Evolutionary conservation across 2,113 vertebrate genomes (phyloP).

Genomic region (Hirundichthys speculiger): DNA sequence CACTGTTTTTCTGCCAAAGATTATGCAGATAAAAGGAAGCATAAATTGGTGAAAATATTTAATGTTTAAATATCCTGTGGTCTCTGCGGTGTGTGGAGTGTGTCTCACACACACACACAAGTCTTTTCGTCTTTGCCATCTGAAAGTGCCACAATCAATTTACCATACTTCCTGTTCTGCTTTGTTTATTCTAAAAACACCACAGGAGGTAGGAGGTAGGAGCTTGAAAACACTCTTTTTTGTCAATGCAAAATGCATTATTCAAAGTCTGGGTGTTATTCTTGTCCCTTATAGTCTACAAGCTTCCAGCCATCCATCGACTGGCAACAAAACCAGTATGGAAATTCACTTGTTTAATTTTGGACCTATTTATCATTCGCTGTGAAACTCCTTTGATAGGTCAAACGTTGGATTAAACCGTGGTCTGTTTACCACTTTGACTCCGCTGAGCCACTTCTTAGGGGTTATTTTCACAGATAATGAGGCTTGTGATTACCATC

Average conservation of each 20-base stretch:
- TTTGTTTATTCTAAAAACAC: slow-evolving; percentile 13
- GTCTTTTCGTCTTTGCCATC: neutral
- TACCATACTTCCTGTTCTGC: neutral
- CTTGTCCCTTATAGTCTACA: neutral
- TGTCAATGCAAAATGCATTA: neutral
- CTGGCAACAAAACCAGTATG: slow-evolving; percentile 23
- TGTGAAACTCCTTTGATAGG: slow-evolving; percentile 32
- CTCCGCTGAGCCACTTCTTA: slow-evolving; percentile 26
- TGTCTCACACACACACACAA: too few species aligned
- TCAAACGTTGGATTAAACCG: slow-evolving; percentile 36
- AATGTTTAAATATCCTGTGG: neutral
- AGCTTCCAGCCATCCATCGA: slow-evolving; percentile 2
- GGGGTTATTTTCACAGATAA: slow-evolving; percentile 40
- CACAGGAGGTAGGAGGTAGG: neutral
- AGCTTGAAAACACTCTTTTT: slow-evolving; percentile 17
- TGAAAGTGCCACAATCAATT: neutral
- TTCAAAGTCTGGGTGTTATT: neutral
- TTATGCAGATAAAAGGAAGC: neutral
- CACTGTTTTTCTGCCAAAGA: too few species aligned
- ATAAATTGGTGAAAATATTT: neutral
- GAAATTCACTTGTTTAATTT: slow-evolving; percentile 24
- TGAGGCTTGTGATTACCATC: slow-evolving; percentile 58
- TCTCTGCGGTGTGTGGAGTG: neutral
- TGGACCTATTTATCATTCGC: slow-evolving; percentile 28
- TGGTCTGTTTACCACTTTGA: slow-evolving; percentile 30